Base-by-base conservation (phyloP, 2,888 invertebrate species). In the Heterodera filipjevi region DNA sequence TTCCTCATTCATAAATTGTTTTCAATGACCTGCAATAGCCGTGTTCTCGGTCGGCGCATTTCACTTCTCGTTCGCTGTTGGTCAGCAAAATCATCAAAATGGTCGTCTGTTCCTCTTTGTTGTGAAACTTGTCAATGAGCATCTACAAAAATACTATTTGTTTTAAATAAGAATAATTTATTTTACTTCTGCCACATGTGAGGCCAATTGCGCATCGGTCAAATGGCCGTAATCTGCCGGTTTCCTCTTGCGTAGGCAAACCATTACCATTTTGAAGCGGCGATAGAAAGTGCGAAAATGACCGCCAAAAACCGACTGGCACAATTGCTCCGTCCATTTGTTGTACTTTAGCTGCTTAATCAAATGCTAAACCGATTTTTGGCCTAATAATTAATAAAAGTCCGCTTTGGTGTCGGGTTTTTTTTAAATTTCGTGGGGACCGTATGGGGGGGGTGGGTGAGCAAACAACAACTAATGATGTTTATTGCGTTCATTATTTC, bases 21-120 rank as follows among this genome's bases (percentile, higher is more conserved):
- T 44, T 44, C n/a, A 12, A 14, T 32, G 22, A 77, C 77, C 71
- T 70, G 71, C 79, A 79, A 70, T 66, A 79, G 39, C 79, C 79
- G 66, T 79, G 79, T 10, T 68, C 77, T 19, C 44, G 39, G 35
- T 44, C 66, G n/a, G 70, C 59, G 12, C 79, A 79, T 22, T 64
- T 39, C 33, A 33, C 35, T 32, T 66, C 64, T 19, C 66, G 53
- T 12, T 79, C 77, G 33, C 71, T 53, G 35, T 66, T 78, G n/a
- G 46, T 27, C 2, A 77, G 49, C 39, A 79, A 70, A 46, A 72
- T 33, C 79, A 77, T 79, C 64, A 79, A 35, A 77, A 79, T 77
- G 70, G 66, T 79, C 14, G 77, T 78, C 39, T 32, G 39, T 30
- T 79, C 78, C 16, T 59, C 64, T 22, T 66, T 70, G 70, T 77